A percentile compares a stretch with the other conserved stretches of the same genome.
Evolutionary conservation across 2,888 invertebrate genomes (phyloP).

Genomic region (Vanessa cardui): DNA sequence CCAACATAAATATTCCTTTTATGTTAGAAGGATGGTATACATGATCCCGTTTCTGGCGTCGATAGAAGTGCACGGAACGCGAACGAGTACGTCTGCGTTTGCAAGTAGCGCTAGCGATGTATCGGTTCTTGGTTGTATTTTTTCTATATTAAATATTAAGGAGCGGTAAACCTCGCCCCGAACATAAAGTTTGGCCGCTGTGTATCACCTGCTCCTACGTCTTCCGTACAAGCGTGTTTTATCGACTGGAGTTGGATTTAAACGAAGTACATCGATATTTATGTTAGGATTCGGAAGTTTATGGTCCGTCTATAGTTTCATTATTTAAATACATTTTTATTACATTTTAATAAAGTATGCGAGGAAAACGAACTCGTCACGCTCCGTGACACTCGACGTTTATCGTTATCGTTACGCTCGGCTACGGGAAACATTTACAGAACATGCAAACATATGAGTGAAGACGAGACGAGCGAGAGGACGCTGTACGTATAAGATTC

Average conservation of each 20-base stretch:
- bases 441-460: not conserved
- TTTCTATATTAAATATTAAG: slow-evolving; percentile 52
- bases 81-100: slow-evolving; percentile 54
- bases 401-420: too few species aligned
- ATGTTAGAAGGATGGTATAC: not conserved
- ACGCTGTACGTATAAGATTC: too few species aligned
- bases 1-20: too few species aligned
- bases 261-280: slow-evolving; percentile 5
- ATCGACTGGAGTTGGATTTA: slow-evolving; percentile 59
- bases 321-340: not conserved
- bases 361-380: not conserved
- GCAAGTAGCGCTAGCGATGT: slow-evolving; percentile 55
- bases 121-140: slow-evolving; percentile 51
- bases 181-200: slow-evolving; percentile 74
- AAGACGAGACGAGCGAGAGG: too few species aligned
- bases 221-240: slow-evolving; percentile 73
- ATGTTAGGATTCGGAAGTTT: slow-evolving; percentile 2
- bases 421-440: not conserved
- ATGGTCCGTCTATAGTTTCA: not conserved
- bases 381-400: too few species aligned
- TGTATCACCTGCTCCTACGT: slow-evolving; percentile 73
- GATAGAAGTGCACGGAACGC: not conserved
- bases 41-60: not conserved
- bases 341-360: not conserved
- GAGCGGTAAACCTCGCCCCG: slow-evolving; percentile 70